A percentile compares a stretch with the other conserved stretches of the same genome.
Conservation (phyloP, 2,797 vertebrate genomes). For the Anomalospiza imberbis region DNA sequence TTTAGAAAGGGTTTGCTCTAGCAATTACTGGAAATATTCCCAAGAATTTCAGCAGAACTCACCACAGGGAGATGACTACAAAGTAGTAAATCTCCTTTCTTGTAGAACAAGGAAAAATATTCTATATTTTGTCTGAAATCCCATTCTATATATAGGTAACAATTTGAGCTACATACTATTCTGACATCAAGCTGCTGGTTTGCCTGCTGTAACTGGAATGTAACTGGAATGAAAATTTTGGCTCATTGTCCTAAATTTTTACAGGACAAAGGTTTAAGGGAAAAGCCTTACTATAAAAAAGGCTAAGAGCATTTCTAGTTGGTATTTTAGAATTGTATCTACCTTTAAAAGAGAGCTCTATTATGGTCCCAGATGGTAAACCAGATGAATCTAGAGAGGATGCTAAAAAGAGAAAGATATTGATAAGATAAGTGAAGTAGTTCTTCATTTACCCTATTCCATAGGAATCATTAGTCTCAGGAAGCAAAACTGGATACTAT, state of each 20-base stretch:
- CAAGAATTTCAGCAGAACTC: neutral
- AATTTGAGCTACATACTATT: neutral
- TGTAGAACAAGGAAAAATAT: neutral
- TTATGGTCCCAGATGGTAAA: neutral
- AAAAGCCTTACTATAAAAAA: neutral
- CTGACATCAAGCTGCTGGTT: constrained; percentile 2
- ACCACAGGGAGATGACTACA: constrained; percentile 5
- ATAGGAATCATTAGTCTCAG: neutral
- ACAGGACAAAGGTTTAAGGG: neutral
- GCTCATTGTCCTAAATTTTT: neutral
- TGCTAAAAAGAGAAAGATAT: neutral
- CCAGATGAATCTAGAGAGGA: neutral
- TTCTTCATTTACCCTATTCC: neutral
- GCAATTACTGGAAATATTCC: neutral
- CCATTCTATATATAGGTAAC: neutral
- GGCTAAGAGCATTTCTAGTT: neutral
- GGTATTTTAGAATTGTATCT: neutral
- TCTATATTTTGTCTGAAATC: neutral
- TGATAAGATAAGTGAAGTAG: neutral
- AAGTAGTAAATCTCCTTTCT: constrained; percentile 20
- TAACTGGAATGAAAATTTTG: neutral
- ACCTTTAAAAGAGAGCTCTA: neutral
- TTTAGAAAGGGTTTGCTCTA: neutral
- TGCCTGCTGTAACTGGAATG: neutral
- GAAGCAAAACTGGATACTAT: neutral